Evolutionary conservation across 2,888 invertebrate species (phyloP).

Genomic region (Acleris sparsana): DNA sequence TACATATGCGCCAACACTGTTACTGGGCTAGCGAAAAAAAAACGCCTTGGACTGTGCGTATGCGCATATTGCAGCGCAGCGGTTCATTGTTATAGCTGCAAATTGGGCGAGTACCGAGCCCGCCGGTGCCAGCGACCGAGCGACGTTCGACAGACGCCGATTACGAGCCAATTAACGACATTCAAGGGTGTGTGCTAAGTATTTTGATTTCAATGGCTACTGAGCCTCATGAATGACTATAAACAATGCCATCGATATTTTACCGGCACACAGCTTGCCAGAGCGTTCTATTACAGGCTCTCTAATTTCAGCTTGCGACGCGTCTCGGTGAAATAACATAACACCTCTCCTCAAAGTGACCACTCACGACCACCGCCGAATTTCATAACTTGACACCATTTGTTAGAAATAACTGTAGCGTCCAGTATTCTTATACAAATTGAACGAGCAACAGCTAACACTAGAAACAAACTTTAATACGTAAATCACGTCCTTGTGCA

Average conservation of each 20-base stretch:
- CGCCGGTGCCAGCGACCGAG: conserved; percentile 39
- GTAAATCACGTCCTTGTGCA: not conserved
- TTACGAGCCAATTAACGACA: conserved; percentile 39
- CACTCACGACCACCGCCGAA: conserved; percentile 52
- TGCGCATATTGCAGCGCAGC: conserved; percentile 8
- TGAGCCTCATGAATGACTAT: conserved; percentile 10
- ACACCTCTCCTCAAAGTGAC: conserved; percentile 52
- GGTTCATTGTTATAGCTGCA: conserved; percentile 21
- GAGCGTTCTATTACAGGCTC: conserved; percentile 13
- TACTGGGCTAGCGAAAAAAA: not conserved
- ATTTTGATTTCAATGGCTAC: conserved; percentile 7
- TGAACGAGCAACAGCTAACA: conserved; percentile 19
- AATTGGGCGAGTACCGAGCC: conserved; percentile 40
- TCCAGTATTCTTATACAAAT: conserved; percentile 35
- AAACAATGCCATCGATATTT: conserved; percentile 6
- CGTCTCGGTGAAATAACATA: conserved; percentile 41
- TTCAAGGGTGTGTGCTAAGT: conserved; percentile 33
- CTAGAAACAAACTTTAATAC: conserved; percentile 33
- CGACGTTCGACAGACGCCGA: conserved; percentile 37
- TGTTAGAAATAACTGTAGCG: conserved; percentile 38
- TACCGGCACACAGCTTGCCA: conserved; percentile 1
- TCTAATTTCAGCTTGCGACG: conserved; percentile 15
- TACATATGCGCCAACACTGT: too few relatives aligned
- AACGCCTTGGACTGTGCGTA: conserved; percentile 22
- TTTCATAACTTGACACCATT: conserved; percentile 53